These are phyloP conservation scores for Varanus salvator DNA, from an alignment of 2,113 vertebrate genomes.

Conservation along the genomic window DNA sequence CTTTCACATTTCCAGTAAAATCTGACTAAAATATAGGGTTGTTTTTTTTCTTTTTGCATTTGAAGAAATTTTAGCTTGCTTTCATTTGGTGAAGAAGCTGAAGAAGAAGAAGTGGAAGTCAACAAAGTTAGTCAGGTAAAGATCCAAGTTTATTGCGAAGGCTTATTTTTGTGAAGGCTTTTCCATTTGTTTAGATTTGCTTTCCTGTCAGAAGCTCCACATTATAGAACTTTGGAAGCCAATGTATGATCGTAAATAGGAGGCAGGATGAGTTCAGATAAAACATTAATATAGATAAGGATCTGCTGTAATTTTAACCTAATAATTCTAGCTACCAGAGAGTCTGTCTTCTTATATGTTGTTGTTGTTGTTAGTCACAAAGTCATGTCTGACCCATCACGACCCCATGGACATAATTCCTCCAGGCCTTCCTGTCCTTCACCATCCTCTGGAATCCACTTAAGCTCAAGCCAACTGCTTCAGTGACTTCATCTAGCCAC, in stretches of 20 bases:
- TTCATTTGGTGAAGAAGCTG: slow-evolving; percentile 98
- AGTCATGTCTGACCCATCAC: no score
- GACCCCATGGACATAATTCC: no score
- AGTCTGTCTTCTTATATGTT: background rate
- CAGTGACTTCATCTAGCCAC: no score
- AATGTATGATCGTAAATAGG: background rate
- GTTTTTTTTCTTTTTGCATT: slow-evolving; percentile 22
- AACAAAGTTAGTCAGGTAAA: slow-evolving; percentile 95
- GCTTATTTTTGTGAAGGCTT: background rate
- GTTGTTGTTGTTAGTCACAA: no score
- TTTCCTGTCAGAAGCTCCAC: background rate
- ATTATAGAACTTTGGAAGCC: background rate
- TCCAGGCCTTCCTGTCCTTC: no score
- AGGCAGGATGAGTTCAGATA: background rate
- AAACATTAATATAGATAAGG: background rate
- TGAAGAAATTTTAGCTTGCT: slow-evolving; percentile 95
- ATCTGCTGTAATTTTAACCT: background rate
- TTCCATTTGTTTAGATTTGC: background rate
- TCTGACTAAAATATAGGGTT: background rate
- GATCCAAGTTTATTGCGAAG: background rate
- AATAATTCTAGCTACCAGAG: background rate
- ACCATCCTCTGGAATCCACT: no score
- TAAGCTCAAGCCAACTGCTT: no score
- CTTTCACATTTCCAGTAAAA: background rate
- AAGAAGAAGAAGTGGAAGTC: slow-evolving; percentile 95